A percentile compares a stretch with the other conserved stretches of the same genome.
Conservation (phyloP, 1,140 invertebrate genomes). For the Polypedilum pembai region DNA sequence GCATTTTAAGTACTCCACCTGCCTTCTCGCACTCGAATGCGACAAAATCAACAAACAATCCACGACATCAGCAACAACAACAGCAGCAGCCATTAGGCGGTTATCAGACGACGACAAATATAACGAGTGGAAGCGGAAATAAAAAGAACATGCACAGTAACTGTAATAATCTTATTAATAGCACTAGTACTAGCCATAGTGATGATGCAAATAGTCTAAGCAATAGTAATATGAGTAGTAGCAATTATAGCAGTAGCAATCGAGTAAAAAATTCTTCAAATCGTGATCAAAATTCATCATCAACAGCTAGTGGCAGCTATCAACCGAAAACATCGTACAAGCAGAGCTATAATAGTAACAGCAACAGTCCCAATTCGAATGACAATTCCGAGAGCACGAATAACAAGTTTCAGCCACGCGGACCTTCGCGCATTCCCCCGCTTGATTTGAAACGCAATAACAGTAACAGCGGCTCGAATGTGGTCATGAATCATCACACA, state of each 20-base stretch:
- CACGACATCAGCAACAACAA: too few species aligned
- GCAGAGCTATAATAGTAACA: conserved; percentile 31
- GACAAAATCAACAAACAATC: conserved; percentile 15
- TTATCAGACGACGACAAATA: not conserved
- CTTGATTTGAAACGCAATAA: conserved; percentile 29
- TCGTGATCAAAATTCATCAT: conserved; percentile 36
- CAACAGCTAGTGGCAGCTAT: conserved; percentile 37
- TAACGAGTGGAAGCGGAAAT: not conserved
- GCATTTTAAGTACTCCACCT: not conserved
- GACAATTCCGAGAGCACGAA: conserved; percentile 23
- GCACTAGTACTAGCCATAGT: conserved; percentile 30
- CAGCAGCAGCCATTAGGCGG: not conserved
- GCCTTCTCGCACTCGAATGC: conserved; percentile 9
- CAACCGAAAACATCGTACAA: conserved; percentile 38
- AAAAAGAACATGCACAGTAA: not conserved
- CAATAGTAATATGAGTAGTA: conserved; percentile 19
- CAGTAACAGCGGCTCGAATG: conserved; percentile 29
- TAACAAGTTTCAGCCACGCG: conserved; percentile 37
- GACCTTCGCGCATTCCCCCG: conserved; percentile 39
- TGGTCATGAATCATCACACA: conserved; percentile 29
- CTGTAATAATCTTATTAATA: conserved; percentile 29
- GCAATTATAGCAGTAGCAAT: conserved; percentile 31
- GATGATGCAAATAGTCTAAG: conserved; percentile 16
- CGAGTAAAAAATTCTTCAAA: conserved; percentile 31
- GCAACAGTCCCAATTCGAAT: conserved; percentile 31